A percentile compares a stretch with the other conserved stretches of the same genome.
Conservation (phyloP, 2,888 invertebrate genomes). For the Drosophila kuntzei region DNA sequence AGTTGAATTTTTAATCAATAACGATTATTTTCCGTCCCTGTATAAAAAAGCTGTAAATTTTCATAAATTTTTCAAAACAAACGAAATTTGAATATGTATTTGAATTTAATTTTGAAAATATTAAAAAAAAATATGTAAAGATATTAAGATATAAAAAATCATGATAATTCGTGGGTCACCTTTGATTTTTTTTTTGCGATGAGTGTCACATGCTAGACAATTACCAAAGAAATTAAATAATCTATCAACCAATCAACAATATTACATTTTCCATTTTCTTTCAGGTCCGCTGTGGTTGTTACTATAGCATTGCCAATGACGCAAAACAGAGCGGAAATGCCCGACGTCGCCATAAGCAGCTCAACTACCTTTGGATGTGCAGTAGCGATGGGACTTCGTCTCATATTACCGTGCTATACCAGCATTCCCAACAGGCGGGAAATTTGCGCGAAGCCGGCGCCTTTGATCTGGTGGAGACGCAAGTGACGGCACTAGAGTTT, state of each 20-base stretch:
- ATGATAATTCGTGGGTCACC: too few relatives aligned
- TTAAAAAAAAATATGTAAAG: too few relatives aligned
- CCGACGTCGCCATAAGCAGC: constrained; percentile 88
- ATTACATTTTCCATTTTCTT: background rate
- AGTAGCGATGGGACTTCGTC: constrained; percentile 92
- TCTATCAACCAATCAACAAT: background rate
- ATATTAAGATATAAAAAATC: too few relatives aligned
- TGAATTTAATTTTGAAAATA: too few relatives aligned
- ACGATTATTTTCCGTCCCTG: too few relatives aligned
- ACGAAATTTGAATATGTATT: too few relatives aligned
- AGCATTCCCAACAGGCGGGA: constrained; percentile 90
- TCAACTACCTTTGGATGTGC: constrained; percentile 96
- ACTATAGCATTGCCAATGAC: constrained; percentile 90
- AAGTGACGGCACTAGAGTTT: constrained; percentile 93
- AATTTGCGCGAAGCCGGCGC: constrained; percentile 91
- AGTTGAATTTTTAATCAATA: too few relatives aligned
- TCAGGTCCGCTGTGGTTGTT: constrained; percentile 96
- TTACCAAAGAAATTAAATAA: too few relatives aligned
- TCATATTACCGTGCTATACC: constrained; percentile 92
- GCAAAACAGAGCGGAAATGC: constrained; percentile 87
- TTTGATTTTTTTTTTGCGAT: too few relatives aligned
- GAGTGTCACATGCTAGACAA: too few relatives aligned
- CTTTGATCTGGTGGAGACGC: constrained; percentile 92
- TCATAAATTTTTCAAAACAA: too few relatives aligned
- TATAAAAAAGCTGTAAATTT: too few relatives aligned